Conservation (phyloP, 1,140 invertebrate species). For the Alviniconcha marisindica region DNA sequence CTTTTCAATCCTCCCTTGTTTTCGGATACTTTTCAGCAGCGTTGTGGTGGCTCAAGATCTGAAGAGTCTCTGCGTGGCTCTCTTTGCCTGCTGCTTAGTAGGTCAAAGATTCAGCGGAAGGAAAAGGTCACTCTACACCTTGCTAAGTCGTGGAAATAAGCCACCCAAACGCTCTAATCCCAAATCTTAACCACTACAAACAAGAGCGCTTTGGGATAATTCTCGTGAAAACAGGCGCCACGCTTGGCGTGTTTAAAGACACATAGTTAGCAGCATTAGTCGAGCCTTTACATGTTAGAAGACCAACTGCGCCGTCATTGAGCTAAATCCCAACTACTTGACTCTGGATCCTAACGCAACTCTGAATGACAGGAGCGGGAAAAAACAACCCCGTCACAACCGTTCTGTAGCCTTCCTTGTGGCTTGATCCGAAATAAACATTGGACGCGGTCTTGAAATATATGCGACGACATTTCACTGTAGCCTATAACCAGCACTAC, state of each 20-base stretch:
- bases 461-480: too few species aligned
- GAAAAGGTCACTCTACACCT: slow-evolving; percentile 42
- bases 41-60: not conserved
- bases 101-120: slow-evolving; percentile 34
- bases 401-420: too few species aligned
- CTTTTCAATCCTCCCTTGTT: slow-evolving; percentile 16
- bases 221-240: slow-evolving; percentile 33
- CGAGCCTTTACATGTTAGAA: not conserved
- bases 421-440: too few species aligned
- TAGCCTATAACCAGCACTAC: too few species aligned
- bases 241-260: slow-evolving; percentile 25
- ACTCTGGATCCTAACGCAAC: not conserved
- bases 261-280: slow-evolving; percentile 24
- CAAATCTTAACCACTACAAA: slow-evolving; percentile 37
- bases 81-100: not conserved
- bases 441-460: too few species aligned
- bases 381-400: too few species aligned
- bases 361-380: too few species aligned
- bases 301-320: not conserved
- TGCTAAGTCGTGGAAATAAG: slow-evolving; percentile 39
- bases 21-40: slow-evolving; percentile 5
- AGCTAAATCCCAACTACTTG: slow-evolving; percentile 3
- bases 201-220: slow-evolving; percentile 33
- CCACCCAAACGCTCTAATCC: slow-evolving; percentile 39
- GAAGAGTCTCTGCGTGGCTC: not conserved